Evolutionary conservation across 2,797 vertebrate genomes (phyloP).

Genomic region (Menidia menidia): DNA sequence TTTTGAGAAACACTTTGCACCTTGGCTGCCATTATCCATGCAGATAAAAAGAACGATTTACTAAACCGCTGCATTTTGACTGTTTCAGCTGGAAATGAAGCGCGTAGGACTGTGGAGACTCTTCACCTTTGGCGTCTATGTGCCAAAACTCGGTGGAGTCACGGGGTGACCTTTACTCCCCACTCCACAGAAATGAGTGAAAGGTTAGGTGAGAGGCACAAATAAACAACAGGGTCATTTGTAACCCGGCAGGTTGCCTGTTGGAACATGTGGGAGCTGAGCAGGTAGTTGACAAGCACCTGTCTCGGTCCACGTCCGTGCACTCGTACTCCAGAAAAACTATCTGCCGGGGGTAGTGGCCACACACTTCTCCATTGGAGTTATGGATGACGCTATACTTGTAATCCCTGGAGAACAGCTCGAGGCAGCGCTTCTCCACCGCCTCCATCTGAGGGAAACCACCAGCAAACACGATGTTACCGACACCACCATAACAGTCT

Average conservation of each 20-base stretch:
- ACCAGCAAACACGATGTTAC: background rate
- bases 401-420: constrained; percentile 94
- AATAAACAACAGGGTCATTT: constrained; percentile 52
- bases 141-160: constrained; percentile 6
- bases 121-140: background rate
- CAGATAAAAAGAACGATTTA: constrained; percentile 13
- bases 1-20: background rate
- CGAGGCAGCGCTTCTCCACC: constrained; percentile 93
- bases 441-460: constrained; percentile 84
- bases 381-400: constrained; percentile 94
- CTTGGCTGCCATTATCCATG: background rate
- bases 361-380: constrained; percentile 92
- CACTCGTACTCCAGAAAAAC: constrained; percentile 93
- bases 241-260: constrained; percentile 55
- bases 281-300: constrained; percentile 75
- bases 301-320: constrained; percentile 85
- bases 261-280: constrained; percentile 24
- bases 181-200: constrained; percentile 17
- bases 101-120: too few species aligned
- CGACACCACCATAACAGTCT: too few species aligned
- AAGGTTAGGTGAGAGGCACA: constrained; percentile 29
- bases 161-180: constrained; percentile 45
- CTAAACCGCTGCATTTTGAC: constrained; percentile 21
- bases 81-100: too few species aligned
- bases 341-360: constrained; percentile 96